phyloP scores from a whole-genome alignment of 2,797 vertebrate species.

The Enteromius argenteus region DNA sequence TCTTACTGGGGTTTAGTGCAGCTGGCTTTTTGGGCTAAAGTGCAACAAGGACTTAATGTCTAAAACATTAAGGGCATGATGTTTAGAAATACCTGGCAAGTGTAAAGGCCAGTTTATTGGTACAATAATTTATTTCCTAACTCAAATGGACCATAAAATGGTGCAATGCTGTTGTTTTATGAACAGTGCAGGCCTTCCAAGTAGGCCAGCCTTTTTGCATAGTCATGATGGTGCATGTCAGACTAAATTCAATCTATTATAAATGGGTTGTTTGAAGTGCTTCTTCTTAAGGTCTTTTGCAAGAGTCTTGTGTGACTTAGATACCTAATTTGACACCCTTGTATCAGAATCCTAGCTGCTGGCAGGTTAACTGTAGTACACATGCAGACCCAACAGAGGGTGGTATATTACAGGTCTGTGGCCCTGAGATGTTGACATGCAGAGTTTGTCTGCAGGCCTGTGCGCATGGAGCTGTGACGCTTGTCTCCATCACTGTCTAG shows the following conservation, averaged over 20 bases:
- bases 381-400: constrained; percentile 73
- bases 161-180: constrained; percentile 57
- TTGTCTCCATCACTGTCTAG: constrained; percentile 44
- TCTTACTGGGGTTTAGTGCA: constrained; percentile 62
- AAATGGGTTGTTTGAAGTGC: constrained; percentile 40
- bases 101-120: constrained; percentile 41
- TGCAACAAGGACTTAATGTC: constrained; percentile 34
- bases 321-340: not conserved
- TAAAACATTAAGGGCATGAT: not conserved
- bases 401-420: constrained; percentile 66
- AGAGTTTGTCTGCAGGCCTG: constrained; percentile 69
- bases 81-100: constrained; percentile 68
- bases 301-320: constrained; percentile 9
- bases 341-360: not conserved
- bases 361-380: constrained; percentile 63
- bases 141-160: constrained; percentile 28
- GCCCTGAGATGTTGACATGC: constrained; percentile 75
- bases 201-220: constrained; percentile 37
- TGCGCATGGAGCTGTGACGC: constrained; percentile 51
- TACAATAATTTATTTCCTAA: constrained; percentile 65
- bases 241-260: constrained; percentile 2
- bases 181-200: constrained; percentile 55
- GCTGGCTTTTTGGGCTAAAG: constrained; percentile 67
- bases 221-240: not conserved
- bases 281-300: constrained; percentile 48